A percentile compares a stretch with the other conserved stretches of the same genome.
Evolutionary conservation across 2,113 vertebrate species (phyloP).

Genomic region (Mormyrus lacerda): DNA sequence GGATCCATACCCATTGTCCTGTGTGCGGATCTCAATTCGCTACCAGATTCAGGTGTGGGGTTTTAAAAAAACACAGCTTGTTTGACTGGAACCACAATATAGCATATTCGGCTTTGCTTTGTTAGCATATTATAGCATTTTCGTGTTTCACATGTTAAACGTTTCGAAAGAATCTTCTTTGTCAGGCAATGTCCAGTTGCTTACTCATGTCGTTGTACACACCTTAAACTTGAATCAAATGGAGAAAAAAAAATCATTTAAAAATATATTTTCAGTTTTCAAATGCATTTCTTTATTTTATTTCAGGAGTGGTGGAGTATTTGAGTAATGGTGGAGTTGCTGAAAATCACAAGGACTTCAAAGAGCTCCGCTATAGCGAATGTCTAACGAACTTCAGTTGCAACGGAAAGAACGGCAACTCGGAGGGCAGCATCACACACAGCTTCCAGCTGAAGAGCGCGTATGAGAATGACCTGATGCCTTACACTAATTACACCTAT

Average conservation of each 20-base stretch:
- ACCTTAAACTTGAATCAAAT: background rate
- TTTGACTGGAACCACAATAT: background rate
- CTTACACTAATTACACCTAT: conserved; percentile 99
- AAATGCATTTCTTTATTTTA: conserved; percentile 17
- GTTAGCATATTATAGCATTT: no score
- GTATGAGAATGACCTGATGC: conserved; percentile 93
- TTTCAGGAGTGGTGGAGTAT: conserved; percentile 92
- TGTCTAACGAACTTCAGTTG: conserved; percentile 98
- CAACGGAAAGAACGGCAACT: conserved; percentile 81
- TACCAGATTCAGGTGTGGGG: conserved; percentile 89
- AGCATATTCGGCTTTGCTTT: no score
- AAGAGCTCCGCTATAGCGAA: conserved; percentile 90
- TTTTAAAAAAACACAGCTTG: background rate
- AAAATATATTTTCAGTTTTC: background rate
- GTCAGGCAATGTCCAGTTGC: background rate
- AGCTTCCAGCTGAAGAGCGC: conserved; percentile 97
- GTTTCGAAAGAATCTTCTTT: background rate
- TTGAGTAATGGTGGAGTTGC: conserved; percentile 92
- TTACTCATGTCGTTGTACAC: background rate
- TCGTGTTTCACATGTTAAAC: background rate
- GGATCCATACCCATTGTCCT: conserved; percentile 91
- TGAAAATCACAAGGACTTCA: conserved; percentile 99
- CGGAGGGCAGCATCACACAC: conserved; percentile 89
- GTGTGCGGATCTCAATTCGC: conserved; percentile 96
- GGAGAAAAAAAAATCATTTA: background rate